Evolutionary conservation across 1,140 invertebrate species (phyloP), one percentile per base, ranked within the genome.

Genomic region (Drosophila teissieri): DNA sequence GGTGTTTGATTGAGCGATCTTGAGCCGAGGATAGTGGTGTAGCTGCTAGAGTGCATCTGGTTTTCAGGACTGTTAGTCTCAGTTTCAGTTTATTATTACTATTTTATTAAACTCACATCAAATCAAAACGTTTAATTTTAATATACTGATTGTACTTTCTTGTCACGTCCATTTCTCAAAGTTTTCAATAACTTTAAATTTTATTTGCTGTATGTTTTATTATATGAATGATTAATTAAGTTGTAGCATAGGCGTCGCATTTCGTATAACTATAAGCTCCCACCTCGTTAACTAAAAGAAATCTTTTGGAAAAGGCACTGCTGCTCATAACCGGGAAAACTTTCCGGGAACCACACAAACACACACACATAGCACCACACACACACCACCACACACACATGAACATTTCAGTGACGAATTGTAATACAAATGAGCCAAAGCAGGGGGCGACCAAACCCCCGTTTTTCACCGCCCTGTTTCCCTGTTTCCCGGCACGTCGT

Each of bases 401-500:
- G 24, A 11, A 27, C 36, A 31, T 64, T 68, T 75, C 55, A 80
- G 67, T 88, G 83, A 88, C 79, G 83, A 88, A 88, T 89, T 88
- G 83, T 88, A 85, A 78, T 82, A 88, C 84, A 88, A 88, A 88
- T 88, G 83, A 88, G 83, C 65, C 62, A 53, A 46, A 49, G 53
- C 39, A 36, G 44, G 60, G 24, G 31, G 22, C 44, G 39, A 19
- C n/a, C 40, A 40, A 46, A 17, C 53, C 54, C 39, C 19, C n/a
- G 2, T 11, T 48, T 40, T 40, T 11, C 39, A 36, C 19, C 46
- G 24, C 34, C 52, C 68, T 70, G 68, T 17, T 77, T 55, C 73
- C 84, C 80, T 73, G 84, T 86, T 89, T 83, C 79, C 83, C 76
- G 83, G 84, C 83, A 88, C 84, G 84, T 88, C 84, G 84, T 88